Evolutionary conservation across 1,140 invertebrate species (phyloP).

Genomic region (Lamellibrachia luymesi): DNA sequence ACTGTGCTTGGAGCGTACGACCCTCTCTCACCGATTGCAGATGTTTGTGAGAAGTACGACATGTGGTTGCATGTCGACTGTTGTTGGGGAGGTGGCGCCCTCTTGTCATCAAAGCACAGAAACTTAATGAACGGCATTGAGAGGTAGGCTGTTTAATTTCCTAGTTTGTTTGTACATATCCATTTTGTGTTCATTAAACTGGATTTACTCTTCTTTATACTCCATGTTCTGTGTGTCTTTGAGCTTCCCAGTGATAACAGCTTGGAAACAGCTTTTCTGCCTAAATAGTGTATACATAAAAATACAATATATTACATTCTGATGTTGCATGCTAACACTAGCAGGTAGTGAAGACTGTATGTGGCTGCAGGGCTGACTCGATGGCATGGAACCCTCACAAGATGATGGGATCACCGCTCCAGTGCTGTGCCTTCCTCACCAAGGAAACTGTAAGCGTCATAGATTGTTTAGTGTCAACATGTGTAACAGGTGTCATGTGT

Average conservation of each 20-base stretch:
- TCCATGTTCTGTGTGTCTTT: background rate
- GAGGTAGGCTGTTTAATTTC: constrained; percentile 63
- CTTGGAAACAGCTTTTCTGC: no score
- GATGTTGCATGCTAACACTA: background rate
- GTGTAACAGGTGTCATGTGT: no score
- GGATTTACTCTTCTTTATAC: no score
- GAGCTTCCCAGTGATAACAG: background rate
- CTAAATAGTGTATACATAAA: background rate
- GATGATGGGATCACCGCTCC: constrained; percentile 92
- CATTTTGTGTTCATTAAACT: background rate
- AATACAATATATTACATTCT: background rate
- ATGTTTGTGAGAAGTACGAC: constrained; percentile 91
- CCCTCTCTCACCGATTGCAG: constrained; percentile 88
- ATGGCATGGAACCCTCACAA: constrained; percentile 99
- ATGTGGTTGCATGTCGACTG: constrained; percentile 98
- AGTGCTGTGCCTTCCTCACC: constrained; percentile 96
- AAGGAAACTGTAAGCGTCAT: constrained; percentile 65
- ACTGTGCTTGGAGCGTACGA: constrained; percentile 89
- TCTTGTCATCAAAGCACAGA: constrained; percentile 89
- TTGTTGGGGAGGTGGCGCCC: constrained; percentile 94
- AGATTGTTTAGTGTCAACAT: background rate
- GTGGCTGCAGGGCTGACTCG: constrained; percentile 79
- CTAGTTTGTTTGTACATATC: background rate
- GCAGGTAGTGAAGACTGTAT: background rate
- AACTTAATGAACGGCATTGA: constrained; percentile 87